phyloP scores from a whole-genome alignment of 2,888 invertebrate genomes.

The Tineola bisselliella region DNA sequence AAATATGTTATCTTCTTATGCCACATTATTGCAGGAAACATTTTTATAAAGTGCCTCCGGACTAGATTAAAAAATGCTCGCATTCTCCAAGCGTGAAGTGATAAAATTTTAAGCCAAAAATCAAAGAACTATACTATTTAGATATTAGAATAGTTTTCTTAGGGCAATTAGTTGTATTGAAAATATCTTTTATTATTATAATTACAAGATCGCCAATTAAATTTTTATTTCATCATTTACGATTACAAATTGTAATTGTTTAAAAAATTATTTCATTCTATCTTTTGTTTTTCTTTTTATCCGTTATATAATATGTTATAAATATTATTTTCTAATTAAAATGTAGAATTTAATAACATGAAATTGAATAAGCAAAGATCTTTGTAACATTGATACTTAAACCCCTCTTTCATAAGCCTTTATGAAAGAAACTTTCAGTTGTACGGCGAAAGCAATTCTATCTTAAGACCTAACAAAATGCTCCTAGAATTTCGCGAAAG shows the following conservation, averaged over 20 bases:
- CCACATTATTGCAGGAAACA: conserved; percentile 12
- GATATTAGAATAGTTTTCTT: no score
- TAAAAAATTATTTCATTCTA: no score
- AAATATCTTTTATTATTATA: no score
- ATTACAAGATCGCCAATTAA: no score
- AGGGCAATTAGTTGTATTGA: no score
- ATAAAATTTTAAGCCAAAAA: not conserved
- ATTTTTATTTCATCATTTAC: no score
- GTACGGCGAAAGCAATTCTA: not conserved
- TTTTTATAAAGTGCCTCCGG: conserved; percentile 13
- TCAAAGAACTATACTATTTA: no score
- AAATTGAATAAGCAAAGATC: no score
- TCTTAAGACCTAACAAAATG: not conserved
- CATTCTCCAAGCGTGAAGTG: not conserved
- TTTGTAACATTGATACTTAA: not conserved
- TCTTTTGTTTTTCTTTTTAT: no score
- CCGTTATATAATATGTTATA: no score
- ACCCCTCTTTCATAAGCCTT: not conserved
- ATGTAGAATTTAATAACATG: not conserved
- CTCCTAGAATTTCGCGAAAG: not conserved
- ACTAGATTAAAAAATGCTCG: conserved; percentile 2
- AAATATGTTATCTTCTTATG: conserved; percentile 18
- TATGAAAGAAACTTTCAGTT: not conserved
- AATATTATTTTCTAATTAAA: not conserved
- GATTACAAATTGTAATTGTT: no score